Evolutionary conservation across 2,113 vertebrate genomes (phyloP).

Genomic region (Xiphophorus couchianus): DNA sequence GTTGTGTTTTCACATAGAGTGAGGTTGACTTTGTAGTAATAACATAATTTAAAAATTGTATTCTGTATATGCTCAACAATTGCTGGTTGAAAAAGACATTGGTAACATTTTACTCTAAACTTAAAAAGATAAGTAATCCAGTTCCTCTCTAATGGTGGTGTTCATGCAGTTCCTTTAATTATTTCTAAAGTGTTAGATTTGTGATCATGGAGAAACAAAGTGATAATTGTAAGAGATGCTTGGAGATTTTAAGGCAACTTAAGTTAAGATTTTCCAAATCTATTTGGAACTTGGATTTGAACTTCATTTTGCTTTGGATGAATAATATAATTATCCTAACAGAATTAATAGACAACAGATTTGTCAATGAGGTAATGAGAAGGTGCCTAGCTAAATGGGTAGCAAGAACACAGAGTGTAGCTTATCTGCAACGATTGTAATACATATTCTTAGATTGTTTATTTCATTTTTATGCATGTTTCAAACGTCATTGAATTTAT

Average conservation of each 20-base stretch:
- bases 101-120: too few species aligned
- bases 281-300: background rate
- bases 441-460: background rate
- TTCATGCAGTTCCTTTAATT: too few species aligned
- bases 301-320: background rate
- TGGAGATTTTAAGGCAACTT: background rate
- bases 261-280: background rate
- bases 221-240: too few species aligned
- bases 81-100: background rate
- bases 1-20: background rate
- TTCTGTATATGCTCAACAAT: background rate
- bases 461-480: background rate
- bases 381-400: conserved; percentile 13
- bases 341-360: conserved; percentile 4
- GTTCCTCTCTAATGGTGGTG: too few species aligned
- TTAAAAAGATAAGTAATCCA: too few species aligned
- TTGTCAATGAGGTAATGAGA: background rate
- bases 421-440: background rate
- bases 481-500: background rate
- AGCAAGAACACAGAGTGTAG: background rate
- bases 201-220: too few species aligned
- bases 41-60: background rate
- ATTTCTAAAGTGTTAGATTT: too few species aligned
- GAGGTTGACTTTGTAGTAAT: background rate
- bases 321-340: background rate